Evolutionary conservation across 2,888 invertebrate genomes (phyloP).

Genomic region (Trachelus stipa): DNA sequence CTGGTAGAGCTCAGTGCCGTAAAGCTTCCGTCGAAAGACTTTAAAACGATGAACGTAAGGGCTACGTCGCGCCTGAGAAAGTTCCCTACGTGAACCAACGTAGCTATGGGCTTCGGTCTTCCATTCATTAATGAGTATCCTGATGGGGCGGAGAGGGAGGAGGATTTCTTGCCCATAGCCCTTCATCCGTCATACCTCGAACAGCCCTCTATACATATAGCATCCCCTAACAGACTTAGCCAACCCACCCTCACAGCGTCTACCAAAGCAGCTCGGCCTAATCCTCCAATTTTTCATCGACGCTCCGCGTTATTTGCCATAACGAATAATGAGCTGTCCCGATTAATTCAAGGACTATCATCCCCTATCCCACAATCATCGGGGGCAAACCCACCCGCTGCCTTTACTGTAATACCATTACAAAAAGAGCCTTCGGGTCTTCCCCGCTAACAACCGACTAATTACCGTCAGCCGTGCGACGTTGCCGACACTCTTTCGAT

Average conservation of each 20-base stretch:
- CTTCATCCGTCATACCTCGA: not conserved
- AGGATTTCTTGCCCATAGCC: not conserved
- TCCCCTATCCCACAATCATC: not conserved
- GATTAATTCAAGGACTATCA: conserved; percentile 7
- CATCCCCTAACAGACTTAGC: not conserved
- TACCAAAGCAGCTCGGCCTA: conserved; percentile 25
- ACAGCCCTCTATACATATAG: not conserved
- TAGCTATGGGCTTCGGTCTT: not conserved
- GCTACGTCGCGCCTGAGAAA: not conserved
- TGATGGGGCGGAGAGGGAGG: not conserved
- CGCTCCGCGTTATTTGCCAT: conserved; percentile 9
- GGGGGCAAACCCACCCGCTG: not conserved
- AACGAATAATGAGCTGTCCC: conserved; percentile 1
- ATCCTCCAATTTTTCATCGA: conserved; percentile 34
- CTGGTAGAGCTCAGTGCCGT: not conserved
- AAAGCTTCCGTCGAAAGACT: not conserved
- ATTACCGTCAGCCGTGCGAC: conserved; percentile 4
- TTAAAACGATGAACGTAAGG: not conserved
- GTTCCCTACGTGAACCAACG: not conserved
- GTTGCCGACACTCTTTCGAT: conserved; percentile 11
- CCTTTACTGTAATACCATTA: not conserved
- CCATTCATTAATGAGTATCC: not conserved
- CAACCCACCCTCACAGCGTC: not conserved
- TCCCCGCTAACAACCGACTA: not conserved
- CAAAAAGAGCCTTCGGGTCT: not conserved